Base-by-base conservation (phyloP, 2,888 invertebrate species). In the Ceraclea dissimilis region DNA sequence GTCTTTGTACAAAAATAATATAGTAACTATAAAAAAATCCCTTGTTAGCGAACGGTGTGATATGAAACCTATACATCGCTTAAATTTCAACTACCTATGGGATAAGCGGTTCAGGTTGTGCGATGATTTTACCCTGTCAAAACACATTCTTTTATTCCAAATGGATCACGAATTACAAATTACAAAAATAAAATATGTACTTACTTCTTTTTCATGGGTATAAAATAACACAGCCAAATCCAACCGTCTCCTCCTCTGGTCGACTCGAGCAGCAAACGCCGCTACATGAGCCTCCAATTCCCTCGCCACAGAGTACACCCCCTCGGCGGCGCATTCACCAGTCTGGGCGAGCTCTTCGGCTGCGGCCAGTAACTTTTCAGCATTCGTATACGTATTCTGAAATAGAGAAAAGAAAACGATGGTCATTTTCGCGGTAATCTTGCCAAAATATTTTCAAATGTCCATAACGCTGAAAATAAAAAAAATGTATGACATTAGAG, bases 301-400 rank as follows among this genome's bases (percentile, higher is more conserved):
- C 58, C 91, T 86, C 17, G 97, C 97, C 54, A 97, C 96, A 10
- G 90, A 87, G 68, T 93, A 86, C 66, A 98, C 96, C 70, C 97
- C 97, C 69, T 95, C 93, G 0, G 95, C 92, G 68, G 94, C 93
- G 66, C 96, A 96, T 74, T 97, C 97, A 20, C 97, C 96, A 1
- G 95, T 93, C 60, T 92, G 86, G 1, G 96, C 96, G 64, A 98
- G 74, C 71, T 97, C 97, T 67, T 96, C 95, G 0, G 97, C 97
- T 0, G 97, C 97, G 0, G 93, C 88, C 50, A 98, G 79, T 47
- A 98, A 76, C 74, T 98, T 98, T 70, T 97, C 96, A 0, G 97
- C 97, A 78, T 98, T 98, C 57, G 96, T 96, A 69, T 98, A 97
- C 2, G 98, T 98, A 69, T 98, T 98, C 86, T 95, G 79, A 1